phyloP scores from a whole-genome alignment of 2,797 vertebrate genomes.

The Discoglossus pictus region DNA sequence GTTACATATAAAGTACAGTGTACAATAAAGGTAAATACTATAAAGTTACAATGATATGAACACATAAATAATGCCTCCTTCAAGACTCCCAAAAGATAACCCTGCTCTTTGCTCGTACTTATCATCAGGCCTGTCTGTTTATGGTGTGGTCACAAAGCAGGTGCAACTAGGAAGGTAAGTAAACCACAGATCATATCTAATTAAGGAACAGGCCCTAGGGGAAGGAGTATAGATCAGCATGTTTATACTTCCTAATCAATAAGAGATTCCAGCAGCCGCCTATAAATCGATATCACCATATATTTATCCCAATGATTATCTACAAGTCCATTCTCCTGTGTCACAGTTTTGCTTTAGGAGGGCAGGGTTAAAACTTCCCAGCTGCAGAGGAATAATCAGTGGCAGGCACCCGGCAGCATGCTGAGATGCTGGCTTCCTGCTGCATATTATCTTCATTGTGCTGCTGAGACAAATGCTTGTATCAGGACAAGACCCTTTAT shows the following conservation, averaged over 20 bases:
- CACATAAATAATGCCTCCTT: not conserved
- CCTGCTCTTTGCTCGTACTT: not conserved
- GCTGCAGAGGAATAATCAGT: constrained; percentile 40
- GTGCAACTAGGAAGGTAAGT: constrained; percentile 4
- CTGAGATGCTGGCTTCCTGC: constrained; percentile 7
- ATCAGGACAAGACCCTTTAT: not conserved
- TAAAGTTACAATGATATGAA: too few species aligned
- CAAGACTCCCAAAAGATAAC: not conserved
- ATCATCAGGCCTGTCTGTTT: not conserved
- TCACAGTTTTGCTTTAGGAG: constrained; percentile 5
- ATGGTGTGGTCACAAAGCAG: constrained; percentile 9
- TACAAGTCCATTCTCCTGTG: constrained; percentile 7
- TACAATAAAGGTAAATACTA: too few species aligned
- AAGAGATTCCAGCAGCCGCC: constrained; percentile 3
- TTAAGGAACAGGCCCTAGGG: constrained; percentile 13
- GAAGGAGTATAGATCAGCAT: not conserved
- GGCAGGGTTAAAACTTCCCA: constrained; percentile 32
- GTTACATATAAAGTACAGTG: too few species aligned
- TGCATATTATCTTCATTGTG: constrained; percentile 30
- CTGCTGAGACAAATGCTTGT: not conserved
- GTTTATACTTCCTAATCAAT: constrained; percentile 11
- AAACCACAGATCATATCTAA: constrained; percentile 21
- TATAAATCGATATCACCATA: not conserved
- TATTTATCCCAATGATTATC: not conserved
- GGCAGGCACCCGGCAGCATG: constrained; percentile 35